phyloP scores from a whole-genome alignment of 2,113 vertebrate species.

The Serilophus lunatus region DNA sequence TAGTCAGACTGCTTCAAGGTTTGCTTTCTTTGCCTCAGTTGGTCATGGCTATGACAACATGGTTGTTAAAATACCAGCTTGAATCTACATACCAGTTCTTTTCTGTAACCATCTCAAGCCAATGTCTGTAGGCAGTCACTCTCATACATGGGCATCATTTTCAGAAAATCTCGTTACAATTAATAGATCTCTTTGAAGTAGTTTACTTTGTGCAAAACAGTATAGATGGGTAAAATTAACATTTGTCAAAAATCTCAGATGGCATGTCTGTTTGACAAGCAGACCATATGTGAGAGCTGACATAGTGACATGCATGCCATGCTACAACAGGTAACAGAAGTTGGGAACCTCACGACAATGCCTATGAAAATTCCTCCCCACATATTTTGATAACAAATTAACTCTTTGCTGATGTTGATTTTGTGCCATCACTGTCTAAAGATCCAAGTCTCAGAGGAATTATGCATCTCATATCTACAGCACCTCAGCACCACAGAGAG shows the following conservation, averaged over 20 bases:
- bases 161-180: neutral
- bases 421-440: neutral
- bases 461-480: neutral
- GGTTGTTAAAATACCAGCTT: neutral
- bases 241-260: neutral
- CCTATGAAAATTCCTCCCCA: neutral
- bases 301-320: neutral
- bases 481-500: neutral
- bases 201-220: neutral
- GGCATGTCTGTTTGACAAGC: neutral
- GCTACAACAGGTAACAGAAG: neutral
- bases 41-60: neutral
- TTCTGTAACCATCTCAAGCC: neutral
- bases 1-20: neutral
- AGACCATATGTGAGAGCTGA: neutral
- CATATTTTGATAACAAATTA: neutral
- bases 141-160: neutral
- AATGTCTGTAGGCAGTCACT: neutral
- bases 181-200: neutral
- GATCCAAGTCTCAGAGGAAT: neutral
- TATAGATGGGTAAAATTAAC: neutral
- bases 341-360: neutral
- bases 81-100: neutral
- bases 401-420: neutral
- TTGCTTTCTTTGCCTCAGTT: neutral